Conservation (phyloP, 2,888 invertebrate genomes). For the Toxonevra muliebris region DNA sequence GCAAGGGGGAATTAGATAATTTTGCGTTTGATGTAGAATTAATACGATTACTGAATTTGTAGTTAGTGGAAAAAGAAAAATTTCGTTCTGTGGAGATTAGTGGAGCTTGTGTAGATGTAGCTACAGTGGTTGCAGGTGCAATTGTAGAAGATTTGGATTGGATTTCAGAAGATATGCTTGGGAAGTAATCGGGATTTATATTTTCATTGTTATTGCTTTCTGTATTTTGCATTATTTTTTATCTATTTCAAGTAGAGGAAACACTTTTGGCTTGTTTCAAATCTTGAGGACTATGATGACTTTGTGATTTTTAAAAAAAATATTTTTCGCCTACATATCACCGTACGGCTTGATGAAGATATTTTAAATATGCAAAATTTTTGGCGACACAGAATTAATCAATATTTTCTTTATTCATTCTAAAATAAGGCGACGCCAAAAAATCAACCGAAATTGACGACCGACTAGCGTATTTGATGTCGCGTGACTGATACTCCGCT, state of each 20-base stretch:
- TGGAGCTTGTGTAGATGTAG: slow-evolving; percentile 30
- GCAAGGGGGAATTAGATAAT: slow-evolving; percentile 43
- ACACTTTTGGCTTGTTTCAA: too few relatives aligned
- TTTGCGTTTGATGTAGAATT: slow-evolving; percentile 37
- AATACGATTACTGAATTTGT: slow-evolving; percentile 46
- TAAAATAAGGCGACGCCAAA: too few relatives aligned
- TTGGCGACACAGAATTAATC: not conserved
- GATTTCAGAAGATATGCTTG: slow-evolving; percentile 8
- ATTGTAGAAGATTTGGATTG: slow-evolving; percentile 13
- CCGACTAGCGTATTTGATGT: too few relatives aligned
- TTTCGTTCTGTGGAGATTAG: slow-evolving; percentile 38
- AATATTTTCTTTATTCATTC: not conserved
- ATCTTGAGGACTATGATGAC: too few relatives aligned
- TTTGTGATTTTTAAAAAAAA: too few relatives aligned
- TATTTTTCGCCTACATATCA: too few relatives aligned
- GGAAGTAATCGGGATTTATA: slow-evolving; percentile 44
- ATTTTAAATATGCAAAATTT: too few relatives aligned
- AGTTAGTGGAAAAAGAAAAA: slow-evolving; percentile 54
- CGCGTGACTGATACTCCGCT: slow-evolving; percentile 48
- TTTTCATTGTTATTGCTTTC: slow-evolving; percentile 33
- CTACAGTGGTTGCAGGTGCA: slow-evolving; percentile 30
- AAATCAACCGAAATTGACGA: too few relatives aligned
- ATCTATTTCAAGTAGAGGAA: too few relatives aligned
- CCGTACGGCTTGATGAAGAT: too few relatives aligned
- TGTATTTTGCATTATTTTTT: slow-evolving; percentile 43